Conservation (phyloP, 2,113 vertebrate species). For the Sclerurus mexicanus region DNA sequence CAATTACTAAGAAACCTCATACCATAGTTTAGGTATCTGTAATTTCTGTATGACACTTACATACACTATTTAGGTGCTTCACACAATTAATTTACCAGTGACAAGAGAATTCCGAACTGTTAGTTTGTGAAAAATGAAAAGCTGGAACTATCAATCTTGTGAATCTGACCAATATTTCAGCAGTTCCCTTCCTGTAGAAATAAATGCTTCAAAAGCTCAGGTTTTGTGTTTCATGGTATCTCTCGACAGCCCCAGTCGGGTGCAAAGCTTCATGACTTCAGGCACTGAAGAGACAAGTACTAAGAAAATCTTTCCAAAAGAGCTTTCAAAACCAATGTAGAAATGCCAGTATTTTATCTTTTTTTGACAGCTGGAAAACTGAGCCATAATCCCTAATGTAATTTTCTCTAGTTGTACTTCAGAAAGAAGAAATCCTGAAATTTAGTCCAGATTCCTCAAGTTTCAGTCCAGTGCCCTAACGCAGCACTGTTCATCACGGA, state of each 20-base stretch:
- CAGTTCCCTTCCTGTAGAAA: not conserved
- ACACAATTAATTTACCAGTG: not conserved
- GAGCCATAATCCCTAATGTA: not conserved
- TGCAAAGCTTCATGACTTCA: not conserved
- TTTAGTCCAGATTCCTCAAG: not conserved
- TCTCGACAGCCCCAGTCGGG: not conserved
- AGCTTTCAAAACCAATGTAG: not conserved
- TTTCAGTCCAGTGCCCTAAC: not conserved
- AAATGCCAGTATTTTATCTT: constrained; percentile 15
- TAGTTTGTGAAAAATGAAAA: not conserved
- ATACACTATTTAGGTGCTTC: not conserved
- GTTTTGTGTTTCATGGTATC: not conserved
- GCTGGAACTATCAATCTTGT: not conserved
- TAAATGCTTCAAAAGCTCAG: not conserved
- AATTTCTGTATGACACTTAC: not conserved
- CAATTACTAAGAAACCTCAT: not conserved
- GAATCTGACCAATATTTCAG: not conserved
- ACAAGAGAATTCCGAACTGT: not conserved
- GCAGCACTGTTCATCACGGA: not conserved
- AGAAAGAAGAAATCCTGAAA: not conserved
- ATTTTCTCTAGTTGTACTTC: not conserved
- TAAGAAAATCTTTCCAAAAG: not conserved
- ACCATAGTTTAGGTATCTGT: not conserved
- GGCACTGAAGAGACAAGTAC: not conserved
- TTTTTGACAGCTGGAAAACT: not conserved